Evolutionary conservation across 2,113 vertebrate species (phyloP).

Genomic region (Sapayoa aenigma): DNA sequence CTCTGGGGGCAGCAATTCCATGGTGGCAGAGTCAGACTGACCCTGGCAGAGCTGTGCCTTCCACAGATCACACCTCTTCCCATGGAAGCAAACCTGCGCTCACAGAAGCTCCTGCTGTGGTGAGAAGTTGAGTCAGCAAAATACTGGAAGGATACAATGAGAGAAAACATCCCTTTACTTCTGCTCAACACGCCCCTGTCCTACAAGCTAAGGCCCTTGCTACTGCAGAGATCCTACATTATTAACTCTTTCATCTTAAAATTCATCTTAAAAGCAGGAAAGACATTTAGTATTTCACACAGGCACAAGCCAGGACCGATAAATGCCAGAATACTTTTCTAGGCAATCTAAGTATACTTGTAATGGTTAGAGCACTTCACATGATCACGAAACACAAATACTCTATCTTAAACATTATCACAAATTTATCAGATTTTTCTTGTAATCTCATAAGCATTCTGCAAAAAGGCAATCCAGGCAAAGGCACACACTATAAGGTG

Average conservation of each 20-base stretch:
- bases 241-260: not conserved
- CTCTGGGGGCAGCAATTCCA: not conserved
- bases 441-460: not conserved
- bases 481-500: not conserved
- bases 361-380: not conserved
- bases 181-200: not conserved
- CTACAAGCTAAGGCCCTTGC: not conserved
- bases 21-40: fast-evolving
- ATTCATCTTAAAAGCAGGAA: not conserved
- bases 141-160: not conserved
- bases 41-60: not conserved
- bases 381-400: not conserved
- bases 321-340: not conserved
- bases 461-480: not conserved
- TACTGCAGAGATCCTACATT: not conserved
- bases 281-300: not conserved
- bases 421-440: not conserved
- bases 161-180: not conserved
- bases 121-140: not conserved
- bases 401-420: not conserved
- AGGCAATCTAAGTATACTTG: not conserved
- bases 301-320: not conserved
- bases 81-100: not conserved
- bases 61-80: not conserved
- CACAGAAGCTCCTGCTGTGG: not conserved